Percentiles rank a stretch among this genome's conserved stretches.
These are phyloP conservation scores for Drosophila murphyi DNA, from an alignment of 1,140 invertebrate species.

Conservation along the genomic window DNA sequence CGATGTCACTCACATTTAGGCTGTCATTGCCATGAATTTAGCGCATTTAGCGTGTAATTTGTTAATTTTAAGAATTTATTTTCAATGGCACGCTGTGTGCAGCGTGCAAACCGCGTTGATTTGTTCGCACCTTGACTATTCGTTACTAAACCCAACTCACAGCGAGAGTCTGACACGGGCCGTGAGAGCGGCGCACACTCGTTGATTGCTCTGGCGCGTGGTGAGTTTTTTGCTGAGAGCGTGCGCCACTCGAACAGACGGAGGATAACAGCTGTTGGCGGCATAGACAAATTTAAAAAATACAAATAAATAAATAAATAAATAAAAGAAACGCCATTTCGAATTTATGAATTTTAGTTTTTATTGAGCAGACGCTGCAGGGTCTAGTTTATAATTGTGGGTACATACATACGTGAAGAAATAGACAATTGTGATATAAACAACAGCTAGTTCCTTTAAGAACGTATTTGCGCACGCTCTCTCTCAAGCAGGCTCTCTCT, in stretches of 20 bases:
- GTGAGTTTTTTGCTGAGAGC: slow-evolving; percentile 53
- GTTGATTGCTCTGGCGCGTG: slow-evolving; percentile 52
- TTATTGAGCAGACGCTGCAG: neutral
- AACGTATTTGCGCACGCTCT: slow-evolving; percentile 40
- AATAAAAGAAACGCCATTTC: slow-evolving; percentile 16
- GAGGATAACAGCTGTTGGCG: slow-evolving; percentile 53
- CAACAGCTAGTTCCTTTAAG: neutral
- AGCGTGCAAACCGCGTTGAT: slow-evolving; percentile 80
- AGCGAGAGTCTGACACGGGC: slow-evolving; percentile 53
- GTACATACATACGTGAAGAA: too few relatives aligned
- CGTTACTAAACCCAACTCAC: slow-evolving; percentile 72
- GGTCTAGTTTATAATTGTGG: neutral
- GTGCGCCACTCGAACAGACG: slow-evolving; percentile 43
- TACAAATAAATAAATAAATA: neutral
- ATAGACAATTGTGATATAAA: neutral
- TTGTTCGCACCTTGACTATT: slow-evolving; percentile 80
- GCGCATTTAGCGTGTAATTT: slow-evolving; percentile 45
- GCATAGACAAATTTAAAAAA: slow-evolving; percentile 34
- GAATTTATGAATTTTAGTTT: neutral
- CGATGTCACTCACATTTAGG: neutral
- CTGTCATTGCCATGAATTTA: slow-evolving; percentile 22
- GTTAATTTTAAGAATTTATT: slow-evolving; percentile 71
- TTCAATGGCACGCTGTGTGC: slow-evolving; percentile 69
- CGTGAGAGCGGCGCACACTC: slow-evolving; percentile 47
- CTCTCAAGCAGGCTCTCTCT: slow-evolving; percentile 2